Evolutionary conservation across 1,140 invertebrate genomes (phyloP).

Genomic region (Ceratina japonica): DNA sequence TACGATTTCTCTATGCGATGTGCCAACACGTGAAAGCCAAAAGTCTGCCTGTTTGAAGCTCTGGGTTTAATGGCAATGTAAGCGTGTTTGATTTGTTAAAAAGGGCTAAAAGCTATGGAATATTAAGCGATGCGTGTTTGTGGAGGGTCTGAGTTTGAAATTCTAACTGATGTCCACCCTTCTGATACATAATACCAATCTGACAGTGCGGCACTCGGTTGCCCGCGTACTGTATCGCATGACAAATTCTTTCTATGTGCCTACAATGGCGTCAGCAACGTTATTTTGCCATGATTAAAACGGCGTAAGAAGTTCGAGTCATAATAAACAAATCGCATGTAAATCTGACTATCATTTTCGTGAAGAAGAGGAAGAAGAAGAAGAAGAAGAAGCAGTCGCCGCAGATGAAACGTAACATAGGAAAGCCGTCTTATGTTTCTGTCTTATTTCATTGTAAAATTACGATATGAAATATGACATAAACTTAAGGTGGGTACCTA

Average conservation of each 20-base stretch:
- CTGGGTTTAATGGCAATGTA: not conserved
- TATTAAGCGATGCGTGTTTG: not conserved
- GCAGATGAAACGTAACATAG: constrained; percentile 64
- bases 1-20: no score
- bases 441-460: constrained; percentile 80
- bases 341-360: not conserved
- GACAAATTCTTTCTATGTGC: constrained; percentile 37
- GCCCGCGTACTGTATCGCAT: constrained; percentile 55
- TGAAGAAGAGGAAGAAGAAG: no score
- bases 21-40: no score
- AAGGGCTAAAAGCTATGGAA: not conserved
- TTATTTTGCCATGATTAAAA: not conserved
- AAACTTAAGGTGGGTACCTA: constrained; percentile 80
- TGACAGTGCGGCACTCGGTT: constrained; percentile 34
- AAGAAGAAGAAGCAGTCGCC: not conserved
- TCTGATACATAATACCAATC: constrained; percentile 53
- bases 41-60: no score
- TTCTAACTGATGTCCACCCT: constrained; percentile 38
- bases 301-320: no score
- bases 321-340: not conserved
- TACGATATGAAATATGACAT: constrained; percentile 80
- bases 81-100: not conserved
- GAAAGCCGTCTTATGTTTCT: constrained; percentile 80
- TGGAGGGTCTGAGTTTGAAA: constrained; percentile 23
- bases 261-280: constrained; percentile 54